A percentile compares a stretch with the other conserved stretches of the same genome.
Evolutionary conservation across 2,113 vertebrate species (phyloP).

Genomic region (Shinisaurus crocodilurus): DNA sequence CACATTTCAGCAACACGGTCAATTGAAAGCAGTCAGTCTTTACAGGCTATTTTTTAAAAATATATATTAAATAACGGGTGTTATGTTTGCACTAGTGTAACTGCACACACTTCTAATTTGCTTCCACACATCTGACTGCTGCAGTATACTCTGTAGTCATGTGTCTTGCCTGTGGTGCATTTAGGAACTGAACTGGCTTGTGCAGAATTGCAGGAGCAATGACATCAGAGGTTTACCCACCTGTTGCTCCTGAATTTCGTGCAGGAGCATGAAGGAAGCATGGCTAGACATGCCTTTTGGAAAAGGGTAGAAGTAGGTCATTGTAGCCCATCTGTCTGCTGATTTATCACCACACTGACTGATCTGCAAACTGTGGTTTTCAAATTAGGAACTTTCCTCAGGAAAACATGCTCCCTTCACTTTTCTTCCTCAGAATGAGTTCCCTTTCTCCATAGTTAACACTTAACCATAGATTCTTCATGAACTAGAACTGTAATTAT

Average conservation of each 20-base stretch:
- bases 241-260: not conserved
- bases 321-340: not conserved
- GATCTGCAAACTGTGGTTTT: not conserved
- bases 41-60: not conserved
- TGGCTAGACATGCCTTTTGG: not conserved
- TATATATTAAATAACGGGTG: not conserved
- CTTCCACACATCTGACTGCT: not conserved
- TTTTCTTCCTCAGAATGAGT: not conserved
- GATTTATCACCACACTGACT: not conserved
- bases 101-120: not conserved
- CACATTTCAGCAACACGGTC: not conserved
- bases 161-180: not conserved
- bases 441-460: not conserved
- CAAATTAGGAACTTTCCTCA: not conserved
- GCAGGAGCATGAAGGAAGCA: not conserved
- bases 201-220: not conserved
- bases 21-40: not conserved
- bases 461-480: not conserved
- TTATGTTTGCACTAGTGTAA: not conserved
- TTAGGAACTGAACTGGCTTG: not conserved
- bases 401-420: not conserved
- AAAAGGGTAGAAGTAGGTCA: not conserved
- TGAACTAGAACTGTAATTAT: not conserved
- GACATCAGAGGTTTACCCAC: not conserved
- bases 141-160: not conserved